A percentile compares a stretch with the other conserved stretches of the same genome.
Conservation (phyloP, 2,113 vertebrate species). For the Brachionichthys hirsutus region DNA sequence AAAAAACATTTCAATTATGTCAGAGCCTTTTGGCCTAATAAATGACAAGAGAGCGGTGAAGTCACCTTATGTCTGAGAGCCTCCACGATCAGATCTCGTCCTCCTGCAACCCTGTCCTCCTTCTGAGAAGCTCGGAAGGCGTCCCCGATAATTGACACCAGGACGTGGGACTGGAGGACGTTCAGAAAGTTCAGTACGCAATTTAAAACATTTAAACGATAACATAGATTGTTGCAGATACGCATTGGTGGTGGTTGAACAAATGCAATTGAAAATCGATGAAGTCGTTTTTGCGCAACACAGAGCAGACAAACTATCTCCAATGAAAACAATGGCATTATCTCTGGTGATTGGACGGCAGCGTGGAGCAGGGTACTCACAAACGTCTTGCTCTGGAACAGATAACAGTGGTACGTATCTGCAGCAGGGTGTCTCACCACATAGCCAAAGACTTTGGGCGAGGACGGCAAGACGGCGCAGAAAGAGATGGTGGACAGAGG, state of each 20-base stretch:
- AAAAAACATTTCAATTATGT: no score
- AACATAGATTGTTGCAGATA: no score
- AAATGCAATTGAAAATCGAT: no score
- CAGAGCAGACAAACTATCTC: no score
- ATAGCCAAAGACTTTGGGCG: slow-evolving; percentile 74
- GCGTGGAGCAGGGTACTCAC: slow-evolving; percentile 58
- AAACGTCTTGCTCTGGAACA: slow-evolving; percentile 76
- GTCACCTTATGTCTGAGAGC: slow-evolving; percentile 77
- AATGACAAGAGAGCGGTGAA: not conserved
- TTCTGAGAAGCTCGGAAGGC: slow-evolving; percentile 56
- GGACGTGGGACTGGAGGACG: slow-evolving; percentile 66
- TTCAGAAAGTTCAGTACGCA: not conserved
- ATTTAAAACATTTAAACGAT: no score
- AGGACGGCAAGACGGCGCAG: slow-evolving; percentile 70
- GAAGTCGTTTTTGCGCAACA: no score
- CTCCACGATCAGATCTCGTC: slow-evolving; percentile 77
- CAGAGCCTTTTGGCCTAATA: not conserved
- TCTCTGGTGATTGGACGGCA: not conserved
- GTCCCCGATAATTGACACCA: slow-evolving; percentile 75
- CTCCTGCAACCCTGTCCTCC: slow-evolving; percentile 32
- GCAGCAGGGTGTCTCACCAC: slow-evolving; percentile 71
- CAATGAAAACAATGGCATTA: not conserved
- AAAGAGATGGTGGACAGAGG: slow-evolving; percentile 72
- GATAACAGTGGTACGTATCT: slow-evolving; percentile 73
- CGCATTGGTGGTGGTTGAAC: no score